These are phyloP conservation scores for Andrena dorsata DNA, from an alignment of 2,888 invertebrate genomes.

Conservation along the genomic window DNA sequence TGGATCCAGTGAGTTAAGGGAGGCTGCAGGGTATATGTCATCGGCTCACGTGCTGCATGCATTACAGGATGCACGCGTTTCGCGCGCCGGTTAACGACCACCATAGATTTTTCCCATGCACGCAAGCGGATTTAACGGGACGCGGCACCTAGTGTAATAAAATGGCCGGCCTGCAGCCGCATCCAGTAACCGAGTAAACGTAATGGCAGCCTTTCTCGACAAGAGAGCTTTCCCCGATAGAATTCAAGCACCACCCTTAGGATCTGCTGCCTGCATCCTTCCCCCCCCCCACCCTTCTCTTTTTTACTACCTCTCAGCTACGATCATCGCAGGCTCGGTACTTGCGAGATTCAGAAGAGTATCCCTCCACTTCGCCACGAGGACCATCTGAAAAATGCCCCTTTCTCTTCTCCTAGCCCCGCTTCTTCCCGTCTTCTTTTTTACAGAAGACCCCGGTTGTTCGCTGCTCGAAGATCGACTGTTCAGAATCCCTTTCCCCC, in stretches of 20 bases:
- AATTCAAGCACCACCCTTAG: conserved; percentile 45
- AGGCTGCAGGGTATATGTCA: neutral
- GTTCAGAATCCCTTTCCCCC: too few species aligned
- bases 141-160: conserved; percentile 42
- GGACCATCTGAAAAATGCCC: conserved; percentile 26
- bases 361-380: conserved; percentile 37
- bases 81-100: conserved; percentile 30
- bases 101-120: conserved; percentile 23
- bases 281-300: neutral
- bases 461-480: conserved; percentile 21
- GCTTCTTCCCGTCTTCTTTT: neutral
- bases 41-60: conserved; percentile 21
- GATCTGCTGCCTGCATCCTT: conserved; percentile 32
- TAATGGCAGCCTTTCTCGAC: conserved; percentile 5
- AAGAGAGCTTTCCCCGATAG: conserved; percentile 29
- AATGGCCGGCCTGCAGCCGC: conserved; percentile 24
- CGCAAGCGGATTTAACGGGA: conserved; percentile 20
- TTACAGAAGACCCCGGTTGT: conserved; percentile 7
- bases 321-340: conserved; percentile 25
- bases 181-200: conserved; percentile 28
- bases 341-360: conserved; percentile 40
- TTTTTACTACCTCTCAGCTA: conserved; percentile 24
- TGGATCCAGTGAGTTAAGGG: conserved; percentile 8
- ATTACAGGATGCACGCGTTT: conserved; percentile 8
- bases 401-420: neutral